These are phyloP conservation scores for Serranus cabrilla DNA, from an alignment of 2,797 vertebrate species.

Conservation along the genomic window DNA sequence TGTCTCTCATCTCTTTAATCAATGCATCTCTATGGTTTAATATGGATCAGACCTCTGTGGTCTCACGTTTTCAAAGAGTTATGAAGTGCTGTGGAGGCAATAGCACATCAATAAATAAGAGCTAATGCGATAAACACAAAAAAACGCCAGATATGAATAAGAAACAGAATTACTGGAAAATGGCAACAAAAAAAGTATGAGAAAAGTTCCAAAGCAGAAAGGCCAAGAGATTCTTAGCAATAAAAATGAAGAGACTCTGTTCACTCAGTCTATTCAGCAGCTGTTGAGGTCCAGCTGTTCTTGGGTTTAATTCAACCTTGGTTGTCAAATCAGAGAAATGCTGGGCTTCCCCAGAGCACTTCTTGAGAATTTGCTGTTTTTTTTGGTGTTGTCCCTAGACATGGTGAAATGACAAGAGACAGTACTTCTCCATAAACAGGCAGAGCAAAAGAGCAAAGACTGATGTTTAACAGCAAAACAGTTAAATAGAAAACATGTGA, in stretches of 20 bases:
- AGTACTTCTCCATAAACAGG: conserved; percentile 60
- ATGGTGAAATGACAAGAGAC: conserved; percentile 38
- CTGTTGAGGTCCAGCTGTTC: conserved; percentile 58
- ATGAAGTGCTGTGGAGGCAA: conserved; percentile 28
- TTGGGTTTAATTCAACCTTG: conserved; percentile 52
- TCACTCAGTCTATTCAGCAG: conserved; percentile 47
- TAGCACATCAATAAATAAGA: conserved; percentile 49
- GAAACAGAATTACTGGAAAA: conserved; percentile 50
- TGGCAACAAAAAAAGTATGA: not conserved
- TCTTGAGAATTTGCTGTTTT: conserved; percentile 27
- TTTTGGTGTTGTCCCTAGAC: conserved; percentile 39
- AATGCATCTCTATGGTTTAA: conserved; percentile 16
- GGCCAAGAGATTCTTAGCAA: conserved; percentile 56
- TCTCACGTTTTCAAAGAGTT: not conserved
- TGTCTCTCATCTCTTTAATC: conserved; percentile 34
- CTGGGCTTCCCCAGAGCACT: conserved; percentile 48
- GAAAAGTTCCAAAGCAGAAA: conserved; percentile 48
- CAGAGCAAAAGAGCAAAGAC: conserved; percentile 42
- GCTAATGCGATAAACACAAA: conserved; percentile 36
- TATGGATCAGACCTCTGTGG: conserved; percentile 30
- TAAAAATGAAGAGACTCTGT: conserved; percentile 39
- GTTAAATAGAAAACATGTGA: conserved; percentile 82
- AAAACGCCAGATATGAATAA: conserved; percentile 27
- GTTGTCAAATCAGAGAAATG: conserved; percentile 51
- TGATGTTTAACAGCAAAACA: conserved; percentile 67